Conservation (phyloP, 1,140 invertebrate genomes). For the Choristoneura fumiferana region DNA sequence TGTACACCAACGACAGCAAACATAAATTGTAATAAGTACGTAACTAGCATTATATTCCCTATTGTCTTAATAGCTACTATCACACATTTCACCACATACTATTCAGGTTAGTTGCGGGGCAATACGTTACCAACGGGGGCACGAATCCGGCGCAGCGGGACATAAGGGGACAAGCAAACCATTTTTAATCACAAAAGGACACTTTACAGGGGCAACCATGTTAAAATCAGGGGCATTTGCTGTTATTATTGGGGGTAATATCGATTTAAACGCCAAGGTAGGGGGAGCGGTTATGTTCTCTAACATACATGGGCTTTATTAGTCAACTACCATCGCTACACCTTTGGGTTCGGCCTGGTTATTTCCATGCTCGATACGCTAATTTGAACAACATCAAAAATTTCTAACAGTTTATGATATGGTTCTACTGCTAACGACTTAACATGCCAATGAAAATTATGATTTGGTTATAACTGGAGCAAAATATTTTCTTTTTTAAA, state of each 20-base stretch:
- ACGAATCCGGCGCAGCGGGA: slow-evolving; percentile 58
- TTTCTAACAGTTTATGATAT: not conserved
- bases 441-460: slow-evolving; percentile 4
- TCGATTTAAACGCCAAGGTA: slow-evolving; percentile 63
- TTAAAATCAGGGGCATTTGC: slow-evolving; percentile 18
- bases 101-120: slow-evolving; percentile 64
- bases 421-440: not conserved
- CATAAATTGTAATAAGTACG: slow-evolving; percentile 99
- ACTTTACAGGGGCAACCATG: slow-evolving; percentile 23
- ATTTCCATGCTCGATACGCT: slow-evolving; percentile 22
- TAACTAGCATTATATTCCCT: slow-evolving; percentile 99
- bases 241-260: slow-evolving; percentile 29
- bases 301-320: slow-evolving; percentile 30
- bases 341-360: slow-evolving; percentile 55
- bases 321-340: slow-evolving; percentile 41
- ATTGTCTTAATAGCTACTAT: slow-evolving; percentile 99
- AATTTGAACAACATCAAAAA: slow-evolving; percentile 28
- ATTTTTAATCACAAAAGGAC: slow-evolving; percentile 55
- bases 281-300: slow-evolving; percentile 54
- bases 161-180: slow-evolving; percentile 72
- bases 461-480: too few species aligned
- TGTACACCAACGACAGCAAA: slow-evolving; percentile 99
- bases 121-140: slow-evolving; percentile 67
- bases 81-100: slow-evolving; percentile 99
- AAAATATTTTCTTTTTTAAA: too few species aligned